Evolutionary conservation across 1,140 invertebrate genomes (phyloP), one percentile per base, ranked within the genome.

Genomic region (Listronotus bonariensis): DNA sequence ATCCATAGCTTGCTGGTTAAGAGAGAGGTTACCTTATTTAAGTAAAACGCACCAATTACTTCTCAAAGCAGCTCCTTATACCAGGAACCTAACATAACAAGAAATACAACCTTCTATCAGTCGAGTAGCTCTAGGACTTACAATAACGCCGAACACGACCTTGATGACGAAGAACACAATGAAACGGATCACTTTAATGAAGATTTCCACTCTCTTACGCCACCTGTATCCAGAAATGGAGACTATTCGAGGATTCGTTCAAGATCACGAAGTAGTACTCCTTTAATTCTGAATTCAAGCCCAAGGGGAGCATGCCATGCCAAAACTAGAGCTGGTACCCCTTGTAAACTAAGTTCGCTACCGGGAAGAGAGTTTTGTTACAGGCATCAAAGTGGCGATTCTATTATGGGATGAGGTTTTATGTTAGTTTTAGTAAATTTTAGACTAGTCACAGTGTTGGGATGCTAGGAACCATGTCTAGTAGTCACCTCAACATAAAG

Each of bases 361-460:
- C 59, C 68, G 17, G 77, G 76, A 18, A 60, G 72, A 34, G 72
- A 77, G 56, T 76, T 58, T 41, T 78, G 77, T 54, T 68, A 73
- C 52, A 71, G 72, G 41, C 77, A 78, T 69, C 59, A 70, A 67
- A 68, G 20, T 20, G 74, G 72, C 10, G 70, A 72, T 68, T 76
- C 74, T n/a, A 63, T 76, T 34, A 67, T 71, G 43, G 67, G 69
- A 41, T 72, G 67, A 53, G 8, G 8, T 15, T 43, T 43, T 43
- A 15, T 1, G 12, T 2, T 18, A 43, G 4, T 43, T 14, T 43
- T 43, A 36, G 20, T 12, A 7, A 1, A 36, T 36, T 36, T 36
- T 26, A 26, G 20, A 26, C 20, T 26, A 26, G 20, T 26, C 20
- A 26, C 5, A 26, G 20, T 3, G 20, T 26, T 26, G 20, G 20